A percentile compares a stretch with the other conserved stretches of the same genome.
phyloP scores from a whole-genome alignment of 1,140 invertebrate genomes.

The Monochamus saltuarius region DNA sequence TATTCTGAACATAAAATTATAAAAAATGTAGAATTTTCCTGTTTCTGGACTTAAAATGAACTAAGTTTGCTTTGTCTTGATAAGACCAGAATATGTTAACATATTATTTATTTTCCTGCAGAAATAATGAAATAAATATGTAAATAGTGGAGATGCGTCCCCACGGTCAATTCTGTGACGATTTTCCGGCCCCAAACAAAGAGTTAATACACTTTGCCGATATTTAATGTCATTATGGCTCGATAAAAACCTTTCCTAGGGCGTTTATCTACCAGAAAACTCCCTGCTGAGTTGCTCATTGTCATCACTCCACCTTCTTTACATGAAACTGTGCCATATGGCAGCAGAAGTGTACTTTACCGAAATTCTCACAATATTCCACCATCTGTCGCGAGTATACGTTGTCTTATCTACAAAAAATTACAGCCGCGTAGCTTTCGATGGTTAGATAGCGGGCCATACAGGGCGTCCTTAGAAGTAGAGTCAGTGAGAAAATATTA shows the following conservation, averaged over 20 bases:
- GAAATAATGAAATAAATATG: too few species aligned
- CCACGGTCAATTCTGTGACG: too few species aligned
- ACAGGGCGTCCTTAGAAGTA: not conserved
- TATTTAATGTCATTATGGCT: slow-evolving; percentile 25
- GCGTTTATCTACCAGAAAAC: slow-evolving; percentile 27
- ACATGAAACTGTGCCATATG: slow-evolving; percentile 35
- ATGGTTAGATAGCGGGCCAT: not conserved
- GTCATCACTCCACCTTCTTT: slow-evolving; percentile 26
- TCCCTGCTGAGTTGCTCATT: slow-evolving; percentile 21
- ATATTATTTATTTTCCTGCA: too few species aligned
- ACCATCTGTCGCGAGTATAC: slow-evolving; percentile 34
- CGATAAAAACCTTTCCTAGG: slow-evolving; percentile 20
- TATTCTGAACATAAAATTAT: too few species aligned
- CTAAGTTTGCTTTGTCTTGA: too few species aligned
- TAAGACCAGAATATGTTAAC: too few species aligned
- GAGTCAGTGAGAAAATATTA: not conserved
- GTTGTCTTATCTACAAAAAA: slow-evolving; percentile 23
- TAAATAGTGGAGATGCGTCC: too few species aligned
- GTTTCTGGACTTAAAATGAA: too few species aligned
- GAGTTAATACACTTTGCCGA: slow-evolving; percentile 6
- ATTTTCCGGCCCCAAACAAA: too few species aligned
- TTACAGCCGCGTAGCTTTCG: too few species aligned
- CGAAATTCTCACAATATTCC: slow-evolving; percentile 40
- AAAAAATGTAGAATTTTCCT: too few species aligned
- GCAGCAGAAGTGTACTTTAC: slow-evolving; percentile 33